Percentiles rank a stretch among this genome's conserved stretches.
Evolutionary conservation across 2,113 vertebrate genomes (phyloP).

Genomic region (Sigmodon hispidus): DNA sequence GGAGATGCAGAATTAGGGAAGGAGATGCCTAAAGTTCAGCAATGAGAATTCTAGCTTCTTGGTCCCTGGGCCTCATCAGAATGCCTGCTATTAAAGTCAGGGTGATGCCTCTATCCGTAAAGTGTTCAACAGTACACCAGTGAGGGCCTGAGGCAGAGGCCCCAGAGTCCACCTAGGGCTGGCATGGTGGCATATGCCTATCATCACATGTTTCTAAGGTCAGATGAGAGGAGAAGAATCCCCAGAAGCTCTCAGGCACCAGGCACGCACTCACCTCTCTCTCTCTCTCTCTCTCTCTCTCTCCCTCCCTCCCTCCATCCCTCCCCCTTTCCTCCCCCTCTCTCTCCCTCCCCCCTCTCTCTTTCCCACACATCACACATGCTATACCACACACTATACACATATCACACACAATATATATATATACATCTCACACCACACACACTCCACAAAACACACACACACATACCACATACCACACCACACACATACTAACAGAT

Average conservation of each 20-base stretch:
- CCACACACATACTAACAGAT: background rate
- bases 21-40: too few relatives aligned
- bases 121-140: background rate
- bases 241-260: background rate
- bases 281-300: too few relatives aligned
- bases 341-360: too few relatives aligned
- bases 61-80: background rate
- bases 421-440: background rate
- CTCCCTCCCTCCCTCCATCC: too few relatives aligned
- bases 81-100: background rate
- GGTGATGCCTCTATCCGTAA: background rate
- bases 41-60: background rate
- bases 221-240: background rate
- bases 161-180: background rate
- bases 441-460: background rate
- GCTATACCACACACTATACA: background rate
- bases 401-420: background rate
- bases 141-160: background rate
- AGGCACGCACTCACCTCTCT: too few relatives aligned
- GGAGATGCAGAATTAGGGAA: background rate
- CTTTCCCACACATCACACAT: too few relatives aligned
- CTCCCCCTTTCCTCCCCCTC: too few relatives aligned
- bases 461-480: background rate
- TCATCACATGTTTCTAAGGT: background rate
- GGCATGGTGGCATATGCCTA: background rate